Conservation (phyloP, 2,113 vertebrate genomes). For the Sphyrna mokarran region DNA sequence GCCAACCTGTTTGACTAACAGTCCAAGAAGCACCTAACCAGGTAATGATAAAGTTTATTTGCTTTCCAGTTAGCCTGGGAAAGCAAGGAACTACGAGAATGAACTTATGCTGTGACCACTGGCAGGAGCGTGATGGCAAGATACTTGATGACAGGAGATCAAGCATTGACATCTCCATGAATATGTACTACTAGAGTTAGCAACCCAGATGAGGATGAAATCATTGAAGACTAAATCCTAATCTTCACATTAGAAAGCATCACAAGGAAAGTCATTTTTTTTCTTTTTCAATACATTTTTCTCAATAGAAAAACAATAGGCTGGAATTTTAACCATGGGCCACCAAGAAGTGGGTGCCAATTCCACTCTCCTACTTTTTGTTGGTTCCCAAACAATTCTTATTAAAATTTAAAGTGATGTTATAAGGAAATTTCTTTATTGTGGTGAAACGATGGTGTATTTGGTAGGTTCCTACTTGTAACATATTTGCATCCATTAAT, state of each 20-base stretch:
- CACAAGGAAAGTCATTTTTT: background rate
- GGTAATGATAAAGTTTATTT: background rate
- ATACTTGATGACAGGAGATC: background rate
- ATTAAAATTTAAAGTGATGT: background rate
- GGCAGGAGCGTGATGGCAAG: background rate
- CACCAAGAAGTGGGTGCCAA: background rate
- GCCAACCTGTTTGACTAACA: background rate
- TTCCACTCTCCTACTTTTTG: background rate
- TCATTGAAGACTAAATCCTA: background rate
- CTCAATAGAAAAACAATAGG: background rate
- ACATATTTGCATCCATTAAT: too few relatives aligned
- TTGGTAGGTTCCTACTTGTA: too few relatives aligned
- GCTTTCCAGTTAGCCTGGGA: background rate
- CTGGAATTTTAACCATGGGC: background rate
- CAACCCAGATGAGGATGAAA: background rate
- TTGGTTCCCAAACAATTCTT: background rate
- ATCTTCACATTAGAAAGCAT: background rate
- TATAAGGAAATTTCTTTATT: background rate
- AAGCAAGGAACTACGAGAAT: background rate
- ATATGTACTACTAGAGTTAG: background rate
- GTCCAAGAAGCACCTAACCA: background rate
- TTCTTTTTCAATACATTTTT: background rate
- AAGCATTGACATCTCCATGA: background rate
- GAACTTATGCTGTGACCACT: background rate
- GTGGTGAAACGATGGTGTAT: background rate